Conservation (phyloP, 2,888 invertebrate genomes). For the Dryobotodes eremita region DNA sequence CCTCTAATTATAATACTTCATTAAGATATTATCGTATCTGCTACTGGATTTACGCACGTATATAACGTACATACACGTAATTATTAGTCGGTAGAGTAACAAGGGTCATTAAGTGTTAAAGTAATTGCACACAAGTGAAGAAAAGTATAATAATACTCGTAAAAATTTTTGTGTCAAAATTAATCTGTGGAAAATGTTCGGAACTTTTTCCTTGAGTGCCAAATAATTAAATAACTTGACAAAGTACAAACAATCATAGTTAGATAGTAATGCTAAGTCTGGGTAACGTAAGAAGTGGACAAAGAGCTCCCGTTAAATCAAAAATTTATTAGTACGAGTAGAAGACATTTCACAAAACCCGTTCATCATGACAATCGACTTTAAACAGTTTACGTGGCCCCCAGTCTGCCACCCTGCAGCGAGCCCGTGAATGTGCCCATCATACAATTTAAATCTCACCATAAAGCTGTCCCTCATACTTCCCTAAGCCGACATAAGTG, state of each 20-base stretch:
- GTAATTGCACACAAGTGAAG: background rate
- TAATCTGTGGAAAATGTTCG: background rate
- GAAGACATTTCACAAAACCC: background rate
- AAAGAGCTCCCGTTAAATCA: background rate
- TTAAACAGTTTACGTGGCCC: conserved; percentile 31
- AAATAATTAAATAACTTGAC: background rate
- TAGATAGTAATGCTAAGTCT: too few species aligned
- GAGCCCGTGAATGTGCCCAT: conserved; percentile 57
- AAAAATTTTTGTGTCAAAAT: background rate
- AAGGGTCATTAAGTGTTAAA: background rate
- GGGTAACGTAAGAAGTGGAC: background rate
- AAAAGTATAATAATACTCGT: background rate
- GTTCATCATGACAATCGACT: conserved; percentile 28
- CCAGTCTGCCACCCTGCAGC: conserved; percentile 13
- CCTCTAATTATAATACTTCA: background rate
- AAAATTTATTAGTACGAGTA: too few species aligned
- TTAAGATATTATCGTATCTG: background rate
- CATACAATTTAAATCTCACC: conserved; percentile 71
- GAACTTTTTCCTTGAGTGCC: background rate
- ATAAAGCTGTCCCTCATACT: conserved; percentile 69
- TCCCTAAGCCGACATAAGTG: conserved; percentile 73
- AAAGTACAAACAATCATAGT: too few species aligned
- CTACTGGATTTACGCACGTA: background rate
- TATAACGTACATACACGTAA: too few species aligned
- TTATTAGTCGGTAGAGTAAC: background rate